Conservation (phyloP, 2,797 vertebrate species). For the Petrocephalus schoutedeni region DNA sequence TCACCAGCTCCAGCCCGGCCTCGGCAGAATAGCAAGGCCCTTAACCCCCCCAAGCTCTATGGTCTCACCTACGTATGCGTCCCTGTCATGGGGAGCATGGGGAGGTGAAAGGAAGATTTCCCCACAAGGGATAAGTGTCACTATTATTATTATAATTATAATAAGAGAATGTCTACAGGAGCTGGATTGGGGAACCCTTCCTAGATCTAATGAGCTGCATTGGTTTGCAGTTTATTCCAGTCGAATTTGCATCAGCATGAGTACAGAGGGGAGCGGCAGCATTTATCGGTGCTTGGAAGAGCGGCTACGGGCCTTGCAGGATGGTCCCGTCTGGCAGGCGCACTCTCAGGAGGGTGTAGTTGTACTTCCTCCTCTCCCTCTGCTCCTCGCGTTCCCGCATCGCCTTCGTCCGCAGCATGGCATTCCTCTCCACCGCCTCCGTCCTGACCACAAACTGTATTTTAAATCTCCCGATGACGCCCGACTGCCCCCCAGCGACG, state of each 20-base stretch:
- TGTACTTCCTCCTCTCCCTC: constrained; percentile 81
- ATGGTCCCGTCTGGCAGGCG: constrained; percentile 81
- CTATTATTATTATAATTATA: background rate
- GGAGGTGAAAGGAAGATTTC: no score
- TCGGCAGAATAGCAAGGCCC: no score
- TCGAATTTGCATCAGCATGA: background rate
- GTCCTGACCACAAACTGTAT: constrained; percentile 54
- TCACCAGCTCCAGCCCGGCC: no score
- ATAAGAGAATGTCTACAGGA: background rate
- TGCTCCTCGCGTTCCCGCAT: constrained; percentile 92
- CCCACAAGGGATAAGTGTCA: background rate
- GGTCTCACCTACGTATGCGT: no score
- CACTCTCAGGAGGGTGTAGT: constrained; percentile 81
- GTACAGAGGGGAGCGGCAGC: background rate
- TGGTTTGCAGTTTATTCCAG: background rate
- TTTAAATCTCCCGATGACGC: background rate
- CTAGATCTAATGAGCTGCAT: background rate
- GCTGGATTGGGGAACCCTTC: background rate
- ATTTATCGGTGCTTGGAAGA: constrained; percentile 20
- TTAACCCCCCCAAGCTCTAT: no score
- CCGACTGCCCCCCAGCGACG: background rate
- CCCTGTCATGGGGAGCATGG: no score
- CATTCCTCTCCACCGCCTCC: constrained; percentile 76
- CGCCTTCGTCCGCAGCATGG: constrained; percentile 82
- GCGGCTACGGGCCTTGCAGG: constrained; percentile 68